Percentiles rank a stretch among this genome's conserved stretches.
These are phyloP conservation scores for Microcebus jonahi DNA, from an alignment of 2,113 vertebrate species.

Conservation along the genomic window DNA sequence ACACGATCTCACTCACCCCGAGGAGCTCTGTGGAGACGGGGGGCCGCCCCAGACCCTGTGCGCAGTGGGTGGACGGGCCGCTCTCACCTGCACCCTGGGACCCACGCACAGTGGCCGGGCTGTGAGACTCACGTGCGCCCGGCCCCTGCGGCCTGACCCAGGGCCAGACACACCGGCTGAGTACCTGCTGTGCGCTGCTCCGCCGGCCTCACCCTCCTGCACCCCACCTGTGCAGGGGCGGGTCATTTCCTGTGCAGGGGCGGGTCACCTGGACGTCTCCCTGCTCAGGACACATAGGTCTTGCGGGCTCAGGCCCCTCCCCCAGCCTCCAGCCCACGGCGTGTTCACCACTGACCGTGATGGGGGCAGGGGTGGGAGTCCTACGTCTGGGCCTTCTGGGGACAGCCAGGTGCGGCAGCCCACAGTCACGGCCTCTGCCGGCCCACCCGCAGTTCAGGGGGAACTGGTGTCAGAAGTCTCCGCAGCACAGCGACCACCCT, in stretches of 20 bases:
- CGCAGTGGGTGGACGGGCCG: accelerated
- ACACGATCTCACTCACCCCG: no score
- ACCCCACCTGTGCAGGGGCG: accelerated
- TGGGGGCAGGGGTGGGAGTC: no score
- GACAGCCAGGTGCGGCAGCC: no score
- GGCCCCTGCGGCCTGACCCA: accelerated
- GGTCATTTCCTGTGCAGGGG: accelerated
- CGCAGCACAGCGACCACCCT: no score
- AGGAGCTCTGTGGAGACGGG: no score
- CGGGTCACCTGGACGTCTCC: no score
- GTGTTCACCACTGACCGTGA: no score
- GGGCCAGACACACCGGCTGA: accelerated
- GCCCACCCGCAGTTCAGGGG: no score
- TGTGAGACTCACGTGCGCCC: not conserved
- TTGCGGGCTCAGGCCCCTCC: not conserved
- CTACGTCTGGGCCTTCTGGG: no score
- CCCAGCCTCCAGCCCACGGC: not conserved
- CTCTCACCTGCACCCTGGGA: accelerated
- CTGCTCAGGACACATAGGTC: not conserved
- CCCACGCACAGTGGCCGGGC: not conserved
- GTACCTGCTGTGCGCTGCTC: not conserved
- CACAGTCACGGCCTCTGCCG: no score
- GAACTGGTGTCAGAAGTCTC: no score
- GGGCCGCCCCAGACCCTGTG: not conserved
- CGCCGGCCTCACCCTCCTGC: not conserved